Evolutionary conservation across 2,888 invertebrate genomes (phyloP), one percentile per base, ranked within the genome.

Genomic region (Aphidius colemani): DNA sequence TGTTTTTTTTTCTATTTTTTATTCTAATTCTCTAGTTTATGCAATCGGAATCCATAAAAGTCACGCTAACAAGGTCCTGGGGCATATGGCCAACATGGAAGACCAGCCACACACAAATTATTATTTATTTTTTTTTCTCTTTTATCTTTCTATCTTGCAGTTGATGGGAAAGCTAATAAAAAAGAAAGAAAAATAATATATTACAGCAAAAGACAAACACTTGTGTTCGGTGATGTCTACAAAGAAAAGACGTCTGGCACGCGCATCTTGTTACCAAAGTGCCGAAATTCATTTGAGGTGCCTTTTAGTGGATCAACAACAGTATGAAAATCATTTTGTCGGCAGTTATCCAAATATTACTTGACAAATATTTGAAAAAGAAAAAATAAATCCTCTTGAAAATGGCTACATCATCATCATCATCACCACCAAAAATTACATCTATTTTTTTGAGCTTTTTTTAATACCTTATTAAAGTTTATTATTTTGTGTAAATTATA

Each of bases 241-340:
- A 59, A 69, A 68, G 59, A 49, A 58, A 63, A 63, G 68, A 73
- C 39, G 57, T 39, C 70, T 68, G 75, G 74, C 76, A 75, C 78
- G 75, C 78, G 79, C 77, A 73, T 81, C 81, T 71, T 71, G 75
- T 81, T 81, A 80, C 81, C 77, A 81, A 81, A 81, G 80, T 71
- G 69, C 70, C 67, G 73, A 77, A 75, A 75, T 74, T 70, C 71
- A 71, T 70, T 70, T 63, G 68, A 64, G 64, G 56, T 53, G 51
- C 55, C 61, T 18, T 40, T 40, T 59, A 59, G 68, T 60, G 61
- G 62, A 66, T 59, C 65, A 63, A 59, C 58, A 48, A 53, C 60
- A 59, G 56, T 55, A 40, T 53, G 65, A 55, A 30, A 30, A 30
- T 30, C 2, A 3, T 30, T 5, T 30, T 3, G 30, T 30, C 30